Evolutionary conservation across 2,797 vertebrate species (phyloP).

Genomic region (Margarornis squamiger): DNA sequence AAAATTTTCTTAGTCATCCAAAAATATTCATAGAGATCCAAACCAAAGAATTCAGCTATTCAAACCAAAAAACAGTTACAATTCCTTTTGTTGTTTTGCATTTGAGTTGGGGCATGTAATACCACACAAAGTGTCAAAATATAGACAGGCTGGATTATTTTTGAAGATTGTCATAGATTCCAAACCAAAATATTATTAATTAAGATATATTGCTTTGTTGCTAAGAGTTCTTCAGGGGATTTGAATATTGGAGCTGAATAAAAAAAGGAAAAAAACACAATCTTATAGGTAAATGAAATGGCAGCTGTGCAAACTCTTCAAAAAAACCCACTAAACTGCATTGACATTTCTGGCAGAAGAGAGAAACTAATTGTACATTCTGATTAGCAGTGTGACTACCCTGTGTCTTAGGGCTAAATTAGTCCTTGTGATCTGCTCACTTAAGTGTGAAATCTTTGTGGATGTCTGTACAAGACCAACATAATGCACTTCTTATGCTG

Average conservation of each 20-base stretch:
- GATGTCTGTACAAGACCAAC: background rate
- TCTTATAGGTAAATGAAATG: background rate
- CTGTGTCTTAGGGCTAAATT: background rate
- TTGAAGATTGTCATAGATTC: background rate
- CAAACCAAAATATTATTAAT: background rate
- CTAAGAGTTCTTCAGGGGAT: background rate
- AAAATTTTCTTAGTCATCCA: background rate
- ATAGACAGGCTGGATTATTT: background rate
- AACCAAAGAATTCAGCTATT: background rate
- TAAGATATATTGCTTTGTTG: background rate
- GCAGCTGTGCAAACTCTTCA: background rate
- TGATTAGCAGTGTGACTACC: background rate
- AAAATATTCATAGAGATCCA: background rate
- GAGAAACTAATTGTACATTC: conserved; percentile 20
- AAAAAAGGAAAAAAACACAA: background rate
- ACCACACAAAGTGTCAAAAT: background rate
- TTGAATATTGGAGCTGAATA: background rate
- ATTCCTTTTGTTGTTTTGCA: background rate
- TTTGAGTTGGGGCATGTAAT: background rate
- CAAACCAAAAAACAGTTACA: background rate
- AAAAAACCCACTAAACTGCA: background rate
- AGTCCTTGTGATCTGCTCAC: background rate
- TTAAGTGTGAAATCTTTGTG: background rate
- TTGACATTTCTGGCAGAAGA: conserved; percentile 14
- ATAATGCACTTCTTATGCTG: background rate